These are phyloP conservation scores for Drosophila punjabiensis DNA, from an alignment of 1,140 invertebrate species.

Conservation along the genomic window DNA sequence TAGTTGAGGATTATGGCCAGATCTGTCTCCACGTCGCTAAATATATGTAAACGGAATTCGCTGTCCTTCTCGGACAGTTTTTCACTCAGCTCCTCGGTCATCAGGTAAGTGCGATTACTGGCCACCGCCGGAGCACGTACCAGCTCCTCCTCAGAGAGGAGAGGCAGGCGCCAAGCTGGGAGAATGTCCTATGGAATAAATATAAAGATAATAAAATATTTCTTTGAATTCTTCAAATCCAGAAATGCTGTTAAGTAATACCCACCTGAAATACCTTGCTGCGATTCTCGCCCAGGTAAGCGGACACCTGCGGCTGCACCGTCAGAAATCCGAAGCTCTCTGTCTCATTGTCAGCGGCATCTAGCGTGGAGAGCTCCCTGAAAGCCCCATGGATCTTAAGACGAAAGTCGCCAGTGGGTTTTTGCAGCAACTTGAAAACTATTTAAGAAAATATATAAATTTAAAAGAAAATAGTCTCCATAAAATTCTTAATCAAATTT, in stretches of 20 bases:
- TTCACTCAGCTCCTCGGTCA: constrained; percentile 53
- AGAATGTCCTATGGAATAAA: constrained; percentile 57
- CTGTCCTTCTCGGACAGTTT: constrained; percentile 33
- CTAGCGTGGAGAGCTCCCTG: constrained; percentile 32
- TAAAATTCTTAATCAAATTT: neutral
- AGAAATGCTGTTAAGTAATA: neutral
- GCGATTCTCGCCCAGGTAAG: constrained; percentile 39
- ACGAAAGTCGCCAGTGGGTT: constrained; percentile 75
- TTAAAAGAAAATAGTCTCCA: neutral
- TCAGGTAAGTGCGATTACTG: constrained; percentile 70
- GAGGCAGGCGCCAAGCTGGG: constrained; percentile 62
- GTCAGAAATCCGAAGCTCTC: constrained; percentile 52
- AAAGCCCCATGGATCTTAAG: constrained; percentile 71
- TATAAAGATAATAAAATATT: too few species aligned
- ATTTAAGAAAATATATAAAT: too few species aligned
- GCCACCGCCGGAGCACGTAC: constrained; percentile 46
- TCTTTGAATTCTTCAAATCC: too few species aligned
- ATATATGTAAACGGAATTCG: constrained; percentile 63
- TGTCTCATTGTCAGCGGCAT: constrained; percentile 51
- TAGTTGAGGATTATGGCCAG: constrained; percentile 83
- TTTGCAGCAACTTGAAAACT: constrained; percentile 71
- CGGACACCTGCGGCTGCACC: constrained; percentile 71
- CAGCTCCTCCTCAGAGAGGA: constrained; percentile 57
- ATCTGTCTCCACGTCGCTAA: constrained; percentile 58
- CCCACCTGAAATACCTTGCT: constrained; percentile 57